Conservation (phyloP, 2,797 vertebrate genomes). For the Phalanger gymnotis region DNA sequence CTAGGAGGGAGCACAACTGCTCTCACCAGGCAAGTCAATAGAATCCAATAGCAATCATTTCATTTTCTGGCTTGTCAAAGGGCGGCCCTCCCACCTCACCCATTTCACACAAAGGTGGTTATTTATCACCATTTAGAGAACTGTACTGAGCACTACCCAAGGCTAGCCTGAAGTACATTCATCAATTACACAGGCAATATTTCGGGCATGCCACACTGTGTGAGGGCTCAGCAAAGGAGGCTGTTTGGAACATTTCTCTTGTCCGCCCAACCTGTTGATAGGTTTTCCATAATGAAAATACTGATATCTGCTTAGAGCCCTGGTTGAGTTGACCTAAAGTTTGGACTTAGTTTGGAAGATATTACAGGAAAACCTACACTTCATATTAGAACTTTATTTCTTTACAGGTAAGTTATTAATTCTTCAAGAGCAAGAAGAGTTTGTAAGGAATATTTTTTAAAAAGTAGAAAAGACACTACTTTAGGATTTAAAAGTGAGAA, state of each 20-base stretch:
- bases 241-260: conserved; percentile 74
- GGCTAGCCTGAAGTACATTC: conserved; percentile 83
- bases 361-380: neutral
- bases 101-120: conserved; percentile 91
- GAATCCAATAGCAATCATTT: conserved; percentile 95
- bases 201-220: conserved; percentile 75
- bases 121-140: conserved; percentile 91
- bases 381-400: neutral
- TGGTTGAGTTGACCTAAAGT: conserved; percentile 45
- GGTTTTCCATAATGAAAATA: conserved; percentile 71
- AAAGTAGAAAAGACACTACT: neutral
- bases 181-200: conserved; percentile 81
- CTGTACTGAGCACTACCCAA: conserved; percentile 81
- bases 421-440: neutral
- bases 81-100: conserved; percentile 89
- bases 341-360: conserved; percentile 25
- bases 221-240: conserved; percentile 72
- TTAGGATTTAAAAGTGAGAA: conserved; percentile 24
- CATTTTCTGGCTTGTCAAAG: conserved; percentile 97
- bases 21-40: conserved; percentile 93
- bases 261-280: conserved; percentile 75
- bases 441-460: neutral
- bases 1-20: conserved; percentile 91
- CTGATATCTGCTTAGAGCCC: conserved; percentile 67
- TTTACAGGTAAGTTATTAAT: neutral